Percentiles rank a stretch among this genome's conserved stretches.
These are phyloP conservation scores for Apodemus sylvaticus DNA, from an alignment of 2,113 vertebrate genomes.

Conservation along the genomic window DNA sequence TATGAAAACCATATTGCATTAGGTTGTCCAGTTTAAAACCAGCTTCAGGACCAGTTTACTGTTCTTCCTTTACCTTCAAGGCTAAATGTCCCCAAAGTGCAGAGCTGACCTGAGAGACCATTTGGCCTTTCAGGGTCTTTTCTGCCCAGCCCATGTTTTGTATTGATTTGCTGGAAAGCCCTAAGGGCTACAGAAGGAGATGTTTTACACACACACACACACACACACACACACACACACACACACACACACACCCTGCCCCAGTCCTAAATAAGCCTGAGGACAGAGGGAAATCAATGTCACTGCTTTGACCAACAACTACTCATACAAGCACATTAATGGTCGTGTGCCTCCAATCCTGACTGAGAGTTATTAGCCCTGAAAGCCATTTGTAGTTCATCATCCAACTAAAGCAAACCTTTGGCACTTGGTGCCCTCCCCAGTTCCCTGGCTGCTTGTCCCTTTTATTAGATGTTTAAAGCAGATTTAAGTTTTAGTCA, in stretches of 20 bases:
- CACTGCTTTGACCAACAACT: neutral
- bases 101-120: neutral
- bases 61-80: rapidly evolving
- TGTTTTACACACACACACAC: neutral
- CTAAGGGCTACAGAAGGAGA: neutral
- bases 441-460: neutral
- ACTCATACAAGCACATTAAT: neutral
- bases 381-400: neutral
- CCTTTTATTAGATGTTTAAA: conserved; percentile 60
- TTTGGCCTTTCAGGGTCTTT: rapidly evolving
- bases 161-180: no score
- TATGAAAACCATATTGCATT: neutral
- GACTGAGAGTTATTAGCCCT: neutral
- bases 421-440: neutral
- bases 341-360: neutral
- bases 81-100: neutral
- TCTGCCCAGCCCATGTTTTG: neutral
- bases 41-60: neutral
- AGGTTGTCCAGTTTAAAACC: neutral
- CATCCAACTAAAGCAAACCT: neutral
- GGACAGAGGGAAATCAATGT: neutral
- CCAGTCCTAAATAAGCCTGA: neutral
- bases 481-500: conserved; percentile 55
- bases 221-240: neutral
- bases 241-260: neutral